Base-by-base conservation (phyloP, 2,888 invertebrate species). In the Perizoma affinitatum region DNA sequence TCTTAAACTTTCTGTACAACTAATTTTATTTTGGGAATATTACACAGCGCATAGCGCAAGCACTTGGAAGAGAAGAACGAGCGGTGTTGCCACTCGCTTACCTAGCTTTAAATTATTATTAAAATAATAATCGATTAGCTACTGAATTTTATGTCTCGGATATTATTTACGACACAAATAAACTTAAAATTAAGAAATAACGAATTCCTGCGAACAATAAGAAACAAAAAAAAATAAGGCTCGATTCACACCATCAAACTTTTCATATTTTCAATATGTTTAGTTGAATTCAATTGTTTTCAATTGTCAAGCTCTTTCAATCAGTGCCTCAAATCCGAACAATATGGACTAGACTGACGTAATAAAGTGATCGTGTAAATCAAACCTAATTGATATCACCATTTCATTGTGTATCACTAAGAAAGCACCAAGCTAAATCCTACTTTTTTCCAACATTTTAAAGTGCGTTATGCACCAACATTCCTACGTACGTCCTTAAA, bases 391-490 rank as follows among this genome's bases (percentile, higher is more conserved):
- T 51, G 34, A 58, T 52, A 53, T 52, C 42, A 50, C 53, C 11
- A 44, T 47, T 41, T 44, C 34, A 40, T 8, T 51, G 33, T 48
- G 44, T 61, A 61, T 52, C 58, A 60, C 53, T 55, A 66, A 22
- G 34, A 50, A 83, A 83, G 83, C 83, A 83, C 83, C 83, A 83
- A 82, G 77, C 81, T 74, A 79, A 72, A 70, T 71, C 69, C 75
- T 77, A 79, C 69, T 57, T 58, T 68, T 69, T 41, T 44, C 56
- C 47, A 61, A 54, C 38, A 35, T 35, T 58, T 64, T 62, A 60
- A 54, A 55, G 64, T 67, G 64, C 60, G 9, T 47, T 47, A 44
- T 44, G 62, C 66, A 63, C 61, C 58, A 60, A 49, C 44, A 45
- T 43, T 46, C 38, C 54, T 46, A 49, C n/a, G 38, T 11, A 51